Evolutionary conservation across 2,797 vertebrate species (phyloP).

Genomic region (Tiaroga cobitis): DNA sequence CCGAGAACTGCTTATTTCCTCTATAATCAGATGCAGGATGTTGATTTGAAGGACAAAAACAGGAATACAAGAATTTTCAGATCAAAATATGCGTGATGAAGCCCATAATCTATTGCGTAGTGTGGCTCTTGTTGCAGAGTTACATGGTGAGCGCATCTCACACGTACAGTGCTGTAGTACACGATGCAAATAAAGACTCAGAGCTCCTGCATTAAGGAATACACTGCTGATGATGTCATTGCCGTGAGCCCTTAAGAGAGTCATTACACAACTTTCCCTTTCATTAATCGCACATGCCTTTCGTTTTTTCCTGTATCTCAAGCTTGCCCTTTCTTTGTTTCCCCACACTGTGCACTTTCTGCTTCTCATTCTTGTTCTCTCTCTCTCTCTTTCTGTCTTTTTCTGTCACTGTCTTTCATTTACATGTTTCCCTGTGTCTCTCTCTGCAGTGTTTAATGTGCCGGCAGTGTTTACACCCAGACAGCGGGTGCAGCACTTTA

Average conservation of each 20-base stretch:
- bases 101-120: background rate
- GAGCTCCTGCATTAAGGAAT: constrained; percentile 45
- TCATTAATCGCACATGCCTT: constrained; percentile 56
- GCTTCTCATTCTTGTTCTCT: background rate
- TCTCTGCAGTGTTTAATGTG: constrained; percentile 59
- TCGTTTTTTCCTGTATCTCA: constrained; percentile 21
- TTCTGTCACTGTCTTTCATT: constrained; percentile 34
- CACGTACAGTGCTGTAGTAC: background rate
- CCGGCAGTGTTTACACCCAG: constrained; percentile 61
- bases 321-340: background rate
- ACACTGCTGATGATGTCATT: constrained; percentile 54
- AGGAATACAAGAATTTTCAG: constrained; percentile 21
- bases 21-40: constrained; percentile 39
- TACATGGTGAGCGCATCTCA: background rate
- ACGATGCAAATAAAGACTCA: background rate
- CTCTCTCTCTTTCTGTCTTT: constrained; percentile 38
- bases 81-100: constrained; percentile 30
- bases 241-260: constrained; percentile 51
- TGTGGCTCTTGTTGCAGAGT: background rate
- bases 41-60: constrained; percentile 8
- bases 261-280: constrained; percentile 55
- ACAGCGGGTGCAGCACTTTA: constrained; percentile 59
- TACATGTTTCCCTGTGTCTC: constrained; percentile 1
- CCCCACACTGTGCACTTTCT: constrained; percentile 15
- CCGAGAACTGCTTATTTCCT: constrained; percentile 27